phyloP scores from a whole-genome alignment of 2,888 invertebrate species.

The Liopterus haemorrhoidalis region DNA sequence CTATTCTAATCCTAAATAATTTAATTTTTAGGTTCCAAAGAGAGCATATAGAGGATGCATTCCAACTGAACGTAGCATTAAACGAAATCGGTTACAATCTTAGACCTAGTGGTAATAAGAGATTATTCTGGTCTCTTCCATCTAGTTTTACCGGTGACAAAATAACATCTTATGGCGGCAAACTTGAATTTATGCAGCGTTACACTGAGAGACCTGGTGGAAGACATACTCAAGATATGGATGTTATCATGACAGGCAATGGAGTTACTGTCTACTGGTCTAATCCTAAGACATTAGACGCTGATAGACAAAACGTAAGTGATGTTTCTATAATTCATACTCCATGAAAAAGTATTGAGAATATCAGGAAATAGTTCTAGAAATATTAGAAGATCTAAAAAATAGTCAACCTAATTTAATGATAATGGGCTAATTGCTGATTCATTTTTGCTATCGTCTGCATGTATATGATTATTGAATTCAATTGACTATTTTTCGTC shows the following conservation, averaged over 20 bases:
- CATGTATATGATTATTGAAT: slow-evolving; percentile 5
- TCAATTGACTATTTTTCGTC: too few species aligned
- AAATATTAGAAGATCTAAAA: too few species aligned
- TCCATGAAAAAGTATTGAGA: not conserved
- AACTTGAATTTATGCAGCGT: slow-evolving; percentile 65
- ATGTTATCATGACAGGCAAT: slow-evolving; percentile 76
- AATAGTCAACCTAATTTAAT: too few species aligned
- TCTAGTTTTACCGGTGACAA: slow-evolving; percentile 63
- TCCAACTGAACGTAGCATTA: slow-evolving; percentile 49
- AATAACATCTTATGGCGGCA: slow-evolving; percentile 83
- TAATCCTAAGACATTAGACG: slow-evolving; percentile 53
- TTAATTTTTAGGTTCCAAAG: slow-evolving; percentile 40
- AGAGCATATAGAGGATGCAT: slow-evolving; percentile 47
- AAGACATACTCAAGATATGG: slow-evolving; percentile 59
- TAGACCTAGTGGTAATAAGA: slow-evolving; percentile 45
- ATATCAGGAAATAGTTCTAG: too few species aligned
- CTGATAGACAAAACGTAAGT: slow-evolving; percentile 57
- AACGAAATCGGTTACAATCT: slow-evolving; percentile 60
- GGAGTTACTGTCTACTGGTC: slow-evolving; percentile 72
- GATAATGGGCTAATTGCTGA: too few species aligned
- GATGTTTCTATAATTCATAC: slow-evolving; percentile 9
- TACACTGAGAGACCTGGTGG: slow-evolving; percentile 55
- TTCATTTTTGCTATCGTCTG: slow-evolving; percentile 1
- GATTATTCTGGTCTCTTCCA: slow-evolving; percentile 73
- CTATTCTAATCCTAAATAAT: slow-evolving; percentile 1